A percentile compares a stretch with the other conserved stretches of the same genome.
Evolutionary conservation across 2,888 invertebrate species (phyloP).

Genomic region (Epistrophella euchroma): DNA sequence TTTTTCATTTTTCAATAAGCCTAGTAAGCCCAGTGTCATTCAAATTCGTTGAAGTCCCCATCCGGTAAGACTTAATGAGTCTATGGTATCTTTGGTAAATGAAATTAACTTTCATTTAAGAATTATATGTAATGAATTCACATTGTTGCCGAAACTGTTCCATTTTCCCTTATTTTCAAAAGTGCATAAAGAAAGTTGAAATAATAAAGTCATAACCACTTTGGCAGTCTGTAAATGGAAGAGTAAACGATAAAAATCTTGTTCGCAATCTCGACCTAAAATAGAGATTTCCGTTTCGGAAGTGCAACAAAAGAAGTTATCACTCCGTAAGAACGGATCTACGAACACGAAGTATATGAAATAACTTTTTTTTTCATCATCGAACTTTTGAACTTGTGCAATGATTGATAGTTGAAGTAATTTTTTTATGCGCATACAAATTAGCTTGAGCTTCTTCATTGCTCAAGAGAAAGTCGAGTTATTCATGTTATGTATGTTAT

Average conservation of each 20-base stretch:
- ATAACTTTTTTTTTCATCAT: neutral
- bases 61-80: too few species aligned
- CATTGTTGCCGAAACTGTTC: neutral
- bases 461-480: neutral
- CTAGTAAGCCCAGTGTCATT: too few species aligned
- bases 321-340: slow-evolving; percentile 25
- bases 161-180: neutral
- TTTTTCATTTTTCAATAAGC: too few species aligned
- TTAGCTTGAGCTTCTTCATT: slow-evolving; percentile 8
- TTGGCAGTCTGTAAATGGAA: neutral
- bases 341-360: neutral
- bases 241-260: slow-evolving; percentile 54
- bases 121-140: too few species aligned
- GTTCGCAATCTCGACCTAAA: slow-evolving; percentile 44
- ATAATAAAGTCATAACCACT: slow-evolving; percentile 66
- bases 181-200: slow-evolving; percentile 25
- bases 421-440: slow-evolving; percentile 43
- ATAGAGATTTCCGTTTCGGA: slow-evolving; percentile 70
- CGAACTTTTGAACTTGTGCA: slow-evolving; percentile 13
- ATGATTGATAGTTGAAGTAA: slow-evolving; percentile 65
- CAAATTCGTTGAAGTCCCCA: too few species aligned
- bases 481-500: too few species aligned
- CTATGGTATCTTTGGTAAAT: too few species aligned
- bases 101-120: too few species aligned
- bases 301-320: slow-evolving; percentile 63